These are phyloP conservation scores for Meloidogyne floridensis DNA, from an alignment of 1,140 invertebrate genomes.

Conservation along the genomic window DNA sequence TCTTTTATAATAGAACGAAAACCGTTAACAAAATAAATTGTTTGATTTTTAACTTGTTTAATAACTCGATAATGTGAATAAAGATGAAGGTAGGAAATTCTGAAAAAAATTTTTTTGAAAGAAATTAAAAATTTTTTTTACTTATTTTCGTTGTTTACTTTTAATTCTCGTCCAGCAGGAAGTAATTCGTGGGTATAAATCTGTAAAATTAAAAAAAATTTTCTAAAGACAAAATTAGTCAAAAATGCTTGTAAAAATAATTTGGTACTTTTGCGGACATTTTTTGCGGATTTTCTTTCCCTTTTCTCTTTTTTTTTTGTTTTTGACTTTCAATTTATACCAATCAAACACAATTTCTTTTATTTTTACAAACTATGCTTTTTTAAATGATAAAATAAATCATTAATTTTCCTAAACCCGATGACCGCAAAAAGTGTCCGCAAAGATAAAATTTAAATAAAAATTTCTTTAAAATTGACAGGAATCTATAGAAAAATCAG, in stretches of 20 bases:
- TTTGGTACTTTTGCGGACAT: neutral
- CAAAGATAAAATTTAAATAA: too few relatives aligned
- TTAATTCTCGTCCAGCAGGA: slow-evolving; percentile 85
- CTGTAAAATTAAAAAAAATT: neutral
- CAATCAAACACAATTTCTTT: too few relatives aligned
- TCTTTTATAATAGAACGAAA: slow-evolving; percentile 91
- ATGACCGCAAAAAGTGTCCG: too few relatives aligned
- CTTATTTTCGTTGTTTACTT: slow-evolving; percentile 96
- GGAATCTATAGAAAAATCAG: too few relatives aligned
- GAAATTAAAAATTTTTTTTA: slow-evolving; percentile 67
- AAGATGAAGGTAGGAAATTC: slow-evolving; percentile 93
- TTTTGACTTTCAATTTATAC: too few relatives aligned
- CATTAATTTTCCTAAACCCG: too few relatives aligned
- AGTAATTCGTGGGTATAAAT: slow-evolving; percentile 73
- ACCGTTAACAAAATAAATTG: slow-evolving; percentile 89
- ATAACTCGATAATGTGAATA: slow-evolving; percentile 99
- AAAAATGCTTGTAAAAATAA: neutral
- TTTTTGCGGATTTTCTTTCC: too few relatives aligned
- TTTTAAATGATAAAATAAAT: too few relatives aligned
- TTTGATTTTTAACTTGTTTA: slow-evolving; percentile 92
- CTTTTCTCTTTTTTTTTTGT: too few relatives aligned
- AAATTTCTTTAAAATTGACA: too few relatives aligned
- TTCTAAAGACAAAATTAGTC: neutral
- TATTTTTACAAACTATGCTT: too few relatives aligned
- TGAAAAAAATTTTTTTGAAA: slow-evolving; percentile 63